These are phyloP conservation scores for Lophotis ruficrista DNA, from an alignment of 2,113 vertebrate species.

Conservation along the genomic window DNA sequence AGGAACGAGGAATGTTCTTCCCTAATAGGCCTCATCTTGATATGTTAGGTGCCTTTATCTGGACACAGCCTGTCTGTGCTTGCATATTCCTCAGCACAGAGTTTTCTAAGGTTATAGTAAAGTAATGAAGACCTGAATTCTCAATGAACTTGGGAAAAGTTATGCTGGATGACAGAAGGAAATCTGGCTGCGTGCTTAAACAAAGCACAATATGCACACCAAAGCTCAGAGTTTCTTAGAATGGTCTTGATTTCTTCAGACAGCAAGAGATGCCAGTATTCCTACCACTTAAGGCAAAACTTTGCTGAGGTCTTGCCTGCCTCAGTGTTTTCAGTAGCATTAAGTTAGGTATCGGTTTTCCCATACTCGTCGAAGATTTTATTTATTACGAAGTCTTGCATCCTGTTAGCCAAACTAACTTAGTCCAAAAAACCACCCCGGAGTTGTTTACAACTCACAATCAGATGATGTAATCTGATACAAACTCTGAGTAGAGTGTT, in stretches of 20 bases:
- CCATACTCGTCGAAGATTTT: not conserved
- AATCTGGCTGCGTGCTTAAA: not conserved
- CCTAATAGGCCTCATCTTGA: not conserved
- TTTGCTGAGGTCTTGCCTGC: not conserved
- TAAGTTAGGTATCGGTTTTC: not conserved
- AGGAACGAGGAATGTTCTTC: not conserved
- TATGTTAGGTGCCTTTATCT: not conserved
- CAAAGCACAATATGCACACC: not conserved
- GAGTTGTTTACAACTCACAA: not conserved
- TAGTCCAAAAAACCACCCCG: not conserved
- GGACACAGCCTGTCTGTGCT: not conserved
- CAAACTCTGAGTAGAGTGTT: not conserved
- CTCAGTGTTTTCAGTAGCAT: not conserved
- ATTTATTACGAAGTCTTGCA: not conserved
- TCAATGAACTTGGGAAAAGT: not conserved
- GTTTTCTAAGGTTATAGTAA: not conserved
- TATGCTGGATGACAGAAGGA: not conserved
- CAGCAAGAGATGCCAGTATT: not conserved
- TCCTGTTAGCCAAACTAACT: not conserved
- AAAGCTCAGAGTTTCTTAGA: not conserved
- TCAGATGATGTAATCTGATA: not conserved
- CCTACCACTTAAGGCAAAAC: not conserved
- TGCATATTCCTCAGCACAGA: not conserved
- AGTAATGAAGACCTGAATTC: not conserved
- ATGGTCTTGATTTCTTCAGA: not conserved